Evolutionary conservation across 2,113 vertebrate species (phyloP).

Genomic region (Ovis aries): DNA sequence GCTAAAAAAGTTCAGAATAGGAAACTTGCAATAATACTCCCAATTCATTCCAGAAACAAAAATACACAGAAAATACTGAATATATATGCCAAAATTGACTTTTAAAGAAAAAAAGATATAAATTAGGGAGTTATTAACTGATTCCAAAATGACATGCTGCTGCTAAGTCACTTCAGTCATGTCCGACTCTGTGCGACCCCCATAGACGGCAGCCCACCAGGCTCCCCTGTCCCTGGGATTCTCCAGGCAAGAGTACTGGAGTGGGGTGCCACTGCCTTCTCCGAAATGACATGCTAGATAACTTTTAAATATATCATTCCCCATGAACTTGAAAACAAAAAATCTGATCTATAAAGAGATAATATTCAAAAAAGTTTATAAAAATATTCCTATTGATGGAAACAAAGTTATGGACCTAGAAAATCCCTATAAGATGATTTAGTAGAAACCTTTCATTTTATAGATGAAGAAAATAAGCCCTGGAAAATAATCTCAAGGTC

Average conservation of each 20-base stretch:
- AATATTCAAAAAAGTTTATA: background rate
- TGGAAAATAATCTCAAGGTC: background rate
- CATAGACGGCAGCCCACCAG: too few species aligned
- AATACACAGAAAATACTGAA: background rate
- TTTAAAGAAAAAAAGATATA: background rate
- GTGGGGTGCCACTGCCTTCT: background rate
- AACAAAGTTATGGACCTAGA: background rate
- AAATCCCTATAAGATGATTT: background rate
- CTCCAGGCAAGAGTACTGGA: too few species aligned
- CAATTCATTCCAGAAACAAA: background rate
- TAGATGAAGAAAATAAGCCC: background rate
- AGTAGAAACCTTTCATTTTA: background rate
- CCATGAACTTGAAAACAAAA: constrained; percentile 12
- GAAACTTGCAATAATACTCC: background rate
- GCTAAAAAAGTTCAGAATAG: background rate
- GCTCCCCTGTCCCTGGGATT: too few species aligned
- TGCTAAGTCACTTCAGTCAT: too few species aligned
- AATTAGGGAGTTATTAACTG: background rate
- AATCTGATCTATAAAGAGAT: background rate
- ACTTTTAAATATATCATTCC: background rate
- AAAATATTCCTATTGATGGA: background rate
- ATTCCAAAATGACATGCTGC: background rate
- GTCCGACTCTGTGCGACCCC: too few species aligned
- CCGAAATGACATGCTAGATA: background rate
- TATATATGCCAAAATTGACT: background rate